Evolutionary conservation across 64 coral and sea anemone genomes (phyloP).

Genomic region (Montipora cactus): DNA sequence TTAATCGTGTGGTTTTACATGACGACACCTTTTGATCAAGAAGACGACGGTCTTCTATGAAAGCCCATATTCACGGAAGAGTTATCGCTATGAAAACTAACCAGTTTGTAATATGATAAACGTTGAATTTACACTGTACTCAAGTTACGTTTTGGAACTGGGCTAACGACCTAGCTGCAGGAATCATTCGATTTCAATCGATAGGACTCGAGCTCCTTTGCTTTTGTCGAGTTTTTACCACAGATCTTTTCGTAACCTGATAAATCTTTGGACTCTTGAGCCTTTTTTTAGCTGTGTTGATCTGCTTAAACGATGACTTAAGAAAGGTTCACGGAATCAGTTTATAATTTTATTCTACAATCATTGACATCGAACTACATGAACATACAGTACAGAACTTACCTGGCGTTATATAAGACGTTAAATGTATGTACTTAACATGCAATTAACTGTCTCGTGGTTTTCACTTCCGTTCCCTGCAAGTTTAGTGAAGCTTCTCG

Average conservation of each 20-base stretch:
- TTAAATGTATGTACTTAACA: neutral
- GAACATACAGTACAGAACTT: neutral
- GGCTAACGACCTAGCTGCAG: neutral
- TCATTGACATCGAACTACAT: neutral
- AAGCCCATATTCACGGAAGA: neutral
- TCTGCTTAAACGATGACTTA: neutral
- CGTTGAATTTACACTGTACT: neutral
- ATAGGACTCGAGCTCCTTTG: neutral
- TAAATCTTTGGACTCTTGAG: neutral
- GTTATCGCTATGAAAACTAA: neutral
- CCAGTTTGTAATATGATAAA: neutral
- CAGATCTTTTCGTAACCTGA: neutral
- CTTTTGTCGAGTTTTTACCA: neutral
- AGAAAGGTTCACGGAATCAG: neutral
- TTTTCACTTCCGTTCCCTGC: neutral
- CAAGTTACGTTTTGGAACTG: neutral
- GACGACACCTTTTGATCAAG: conserved; percentile 76
- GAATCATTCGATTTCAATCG: neutral
- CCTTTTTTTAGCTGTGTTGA: neutral
- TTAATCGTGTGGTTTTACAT: conserved; percentile 62
- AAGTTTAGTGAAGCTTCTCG: neutral
- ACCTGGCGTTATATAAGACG: neutral
- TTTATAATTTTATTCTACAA: neutral
- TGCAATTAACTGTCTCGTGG: neutral
- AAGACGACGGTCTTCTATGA: conserved; percentile 31